Base-by-base conservation (phyloP, 2,113 vertebrate species). In the Alectura lathami region DNA sequence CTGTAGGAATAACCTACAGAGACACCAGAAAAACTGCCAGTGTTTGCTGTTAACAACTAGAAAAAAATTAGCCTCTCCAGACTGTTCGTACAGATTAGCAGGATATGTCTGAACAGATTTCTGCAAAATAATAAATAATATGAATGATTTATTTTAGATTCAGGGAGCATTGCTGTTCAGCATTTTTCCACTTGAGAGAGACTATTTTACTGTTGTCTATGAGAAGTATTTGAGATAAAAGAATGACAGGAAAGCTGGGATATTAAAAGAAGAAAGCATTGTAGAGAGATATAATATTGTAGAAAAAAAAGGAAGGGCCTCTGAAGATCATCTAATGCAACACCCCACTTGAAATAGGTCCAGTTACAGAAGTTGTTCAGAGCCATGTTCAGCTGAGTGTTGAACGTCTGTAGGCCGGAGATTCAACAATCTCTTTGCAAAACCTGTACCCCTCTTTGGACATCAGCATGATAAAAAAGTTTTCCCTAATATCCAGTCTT, bases 71-170 rank as follows among this genome's bases (percentile, higher is more conserved):
- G 16, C 3, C 11, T 80, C 30, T 59, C n/a, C 24, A 23, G 8
- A 11, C 42, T 67, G 21, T 63, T 9, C 0, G 47, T 88, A 27
- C 20, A 50, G 36, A 45, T 42, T 54, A 74, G n/a, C 13, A 92
- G 75, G 53, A 76, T 16, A 12, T 27, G 34, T 82, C 56, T 22
- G 11, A 91, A 86, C 20, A 40, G 50, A 53, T 75, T 86, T 86
- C 67, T 88, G 51, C 18, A 80, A 64, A 70, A 60, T 86, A 94
- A 86, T 77, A 87, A 86, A 66, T 54, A 74, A 48, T 34, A 59
- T 94, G 59, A 91, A 83, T 85, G 67, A 66, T 21, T 96, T 96
- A 96, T 88, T 93, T 96, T 70, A 64, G 66, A 69, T 90, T 82
- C 56, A 59, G 42, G 34, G 18, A 54, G 42, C 84, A 77, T 93